Conservation (phyloP, 2,797 vertebrate species). For the Centroberyx gerrardi region DNA sequence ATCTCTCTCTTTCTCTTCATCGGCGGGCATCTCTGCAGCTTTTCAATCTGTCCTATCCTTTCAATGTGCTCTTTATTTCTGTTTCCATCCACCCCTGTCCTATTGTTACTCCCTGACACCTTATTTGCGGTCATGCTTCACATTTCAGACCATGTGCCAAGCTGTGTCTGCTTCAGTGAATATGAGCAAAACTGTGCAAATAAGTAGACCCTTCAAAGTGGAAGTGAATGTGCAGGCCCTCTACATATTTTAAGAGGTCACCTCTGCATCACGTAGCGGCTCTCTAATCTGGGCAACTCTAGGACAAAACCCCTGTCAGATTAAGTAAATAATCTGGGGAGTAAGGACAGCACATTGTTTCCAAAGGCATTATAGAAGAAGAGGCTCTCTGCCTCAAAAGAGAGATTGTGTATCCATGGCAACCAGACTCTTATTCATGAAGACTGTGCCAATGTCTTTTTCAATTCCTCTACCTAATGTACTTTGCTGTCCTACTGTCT, state of each 20-base stretch:
- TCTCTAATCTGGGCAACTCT: constrained; percentile 68
- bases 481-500: constrained; percentile 20
- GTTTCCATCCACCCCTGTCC: background rate
- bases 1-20: background rate
- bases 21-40: background rate
- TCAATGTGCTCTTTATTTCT: constrained; percentile 3
- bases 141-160: constrained; percentile 6
- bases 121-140: constrained; percentile 4
- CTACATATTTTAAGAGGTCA: constrained; percentile 48
- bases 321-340: constrained; percentile 71
- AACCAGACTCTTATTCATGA: constrained; percentile 76
- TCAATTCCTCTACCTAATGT: constrained; percentile 30
- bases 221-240: constrained; percentile 1
- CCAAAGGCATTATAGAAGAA: constrained; percentile 56
- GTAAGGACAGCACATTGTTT: constrained; percentile 62
- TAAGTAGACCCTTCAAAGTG: constrained; percentile 22
- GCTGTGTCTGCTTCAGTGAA: constrained; percentile 17
- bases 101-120: constrained; percentile 5
- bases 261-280: constrained; percentile 45
- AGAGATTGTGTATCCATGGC: constrained; percentile 76
- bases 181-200: background rate
- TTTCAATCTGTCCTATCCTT: constrained; percentile 3
- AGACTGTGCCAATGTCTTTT: constrained; percentile 48
- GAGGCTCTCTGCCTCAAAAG: constrained; percentile 50
- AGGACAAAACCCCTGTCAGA: constrained; percentile 65